These are phyloP conservation scores for Rostratula benghalensis DNA, from an alignment of 2,113 vertebrate species.

Conservation along the genomic window DNA sequence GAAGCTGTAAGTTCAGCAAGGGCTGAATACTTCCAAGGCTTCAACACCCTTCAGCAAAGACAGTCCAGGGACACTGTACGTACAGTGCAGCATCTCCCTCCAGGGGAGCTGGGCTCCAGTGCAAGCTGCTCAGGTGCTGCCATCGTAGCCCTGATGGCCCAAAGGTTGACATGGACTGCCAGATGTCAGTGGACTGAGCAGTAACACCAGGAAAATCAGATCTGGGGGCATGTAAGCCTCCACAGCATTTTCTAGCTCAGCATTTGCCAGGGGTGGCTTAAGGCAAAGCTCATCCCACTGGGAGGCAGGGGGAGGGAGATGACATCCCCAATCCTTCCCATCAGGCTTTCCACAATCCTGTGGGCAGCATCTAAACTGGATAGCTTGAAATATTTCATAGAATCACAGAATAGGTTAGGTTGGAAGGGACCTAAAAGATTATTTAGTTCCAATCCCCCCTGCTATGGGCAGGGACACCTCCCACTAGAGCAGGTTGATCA, in stretches of 20 bases:
- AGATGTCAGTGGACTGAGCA: neutral
- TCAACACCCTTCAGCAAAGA: neutral
- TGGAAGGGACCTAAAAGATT: neutral
- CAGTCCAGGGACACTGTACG: fast-evolving
- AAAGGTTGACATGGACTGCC: neutral
- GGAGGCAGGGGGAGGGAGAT: neutral
- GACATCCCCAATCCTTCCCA: neutral
- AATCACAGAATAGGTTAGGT: neutral
- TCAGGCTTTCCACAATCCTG: neutral
- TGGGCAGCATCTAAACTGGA: neutral
- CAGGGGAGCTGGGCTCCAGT: neutral
- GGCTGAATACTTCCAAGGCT: neutral
- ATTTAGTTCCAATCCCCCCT: neutral
- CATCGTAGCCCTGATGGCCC: neutral
- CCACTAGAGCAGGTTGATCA: neutral
- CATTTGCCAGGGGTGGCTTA: neutral
- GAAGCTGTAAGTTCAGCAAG: neutral
- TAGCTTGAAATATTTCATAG: neutral
- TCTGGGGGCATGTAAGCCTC: neutral
- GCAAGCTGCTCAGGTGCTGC: fast-evolving
- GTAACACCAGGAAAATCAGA: neutral
- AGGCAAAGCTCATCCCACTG: neutral
- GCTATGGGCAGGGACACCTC: neutral
- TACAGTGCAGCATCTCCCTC: neutral
- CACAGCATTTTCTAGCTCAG: neutral